phyloP scores from a whole-genome alignment of 2,113 vertebrate genomes.

The Corythoichthys haematopterus region DNA sequence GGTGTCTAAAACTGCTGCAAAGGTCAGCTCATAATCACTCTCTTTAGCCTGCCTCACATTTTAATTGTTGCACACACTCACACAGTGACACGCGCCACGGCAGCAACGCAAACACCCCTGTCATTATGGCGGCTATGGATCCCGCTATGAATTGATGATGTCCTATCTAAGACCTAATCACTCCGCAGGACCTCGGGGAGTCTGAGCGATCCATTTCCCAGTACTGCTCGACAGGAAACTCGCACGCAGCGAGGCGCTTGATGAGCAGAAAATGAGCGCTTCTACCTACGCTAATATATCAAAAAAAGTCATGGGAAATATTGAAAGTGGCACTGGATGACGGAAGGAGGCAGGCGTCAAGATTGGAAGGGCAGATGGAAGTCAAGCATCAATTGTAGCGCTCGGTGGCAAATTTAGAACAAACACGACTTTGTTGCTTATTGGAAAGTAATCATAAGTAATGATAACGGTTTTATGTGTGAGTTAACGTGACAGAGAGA shows the following conservation, averaged over 20 bases:
- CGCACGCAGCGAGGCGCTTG: conserved; percentile 56
- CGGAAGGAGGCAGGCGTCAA: conserved; percentile 38
- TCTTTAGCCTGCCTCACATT: conserved; percentile 71
- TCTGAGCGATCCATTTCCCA: conserved; percentile 59
- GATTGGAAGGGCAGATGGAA: conserved; percentile 41
- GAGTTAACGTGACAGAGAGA: conserved; percentile 14
- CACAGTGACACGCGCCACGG: conserved; percentile 10
- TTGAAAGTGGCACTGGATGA: conserved; percentile 51
- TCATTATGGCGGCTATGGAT: conserved; percentile 63
- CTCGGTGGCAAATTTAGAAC: conserved; percentile 38
- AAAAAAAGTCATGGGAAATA: conserved; percentile 49
- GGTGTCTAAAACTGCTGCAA: conserved; percentile 67
- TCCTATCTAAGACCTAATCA: conserved; percentile 68
- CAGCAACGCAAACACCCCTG: conserved; percentile 43
- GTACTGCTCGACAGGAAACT: conserved; percentile 46
- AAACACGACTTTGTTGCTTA: conserved; percentile 38
- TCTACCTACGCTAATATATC: conserved; percentile 62
- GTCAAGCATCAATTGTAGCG: conserved; percentile 49
- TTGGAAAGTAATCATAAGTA: conserved; percentile 41
- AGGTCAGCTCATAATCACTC: conserved; percentile 75
- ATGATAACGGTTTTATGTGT: conserved; percentile 24
- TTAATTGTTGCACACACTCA: conserved; percentile 64
- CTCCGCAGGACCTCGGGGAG: conserved; percentile 65
- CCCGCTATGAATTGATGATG: conserved; percentile 71
- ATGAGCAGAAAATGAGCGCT: conserved; percentile 65